phyloP scores from a whole-genome alignment of 2,888 invertebrate genomes.

The Sicus ferrugineus region DNA sequence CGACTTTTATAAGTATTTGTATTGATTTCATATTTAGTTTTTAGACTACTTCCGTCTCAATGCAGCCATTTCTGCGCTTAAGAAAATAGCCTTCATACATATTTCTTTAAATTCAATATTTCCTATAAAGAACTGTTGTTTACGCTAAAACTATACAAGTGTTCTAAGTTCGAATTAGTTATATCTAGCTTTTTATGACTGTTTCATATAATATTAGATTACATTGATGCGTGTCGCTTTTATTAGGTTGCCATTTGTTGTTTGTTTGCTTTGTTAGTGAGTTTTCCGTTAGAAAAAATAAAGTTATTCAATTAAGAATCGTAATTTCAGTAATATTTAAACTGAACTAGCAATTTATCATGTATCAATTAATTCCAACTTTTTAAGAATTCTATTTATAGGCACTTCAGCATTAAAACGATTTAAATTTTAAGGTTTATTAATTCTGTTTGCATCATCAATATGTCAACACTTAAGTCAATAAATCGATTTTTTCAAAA shows the following conservation, averaged over 20 bases:
- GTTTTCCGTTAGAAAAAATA: conserved; percentile 2
- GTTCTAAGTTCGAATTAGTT: background rate
- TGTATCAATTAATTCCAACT: background rate
- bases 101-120: conserved; percentile 19
- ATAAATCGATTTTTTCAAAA: background rate
- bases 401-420: conserved; percentile 32
- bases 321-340: background rate
- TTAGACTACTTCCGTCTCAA: conserved; percentile 5
- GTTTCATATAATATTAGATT: background rate
- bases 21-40: conserved; percentile 14
- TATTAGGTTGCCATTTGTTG: background rate
- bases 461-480: conserved; percentile 20
- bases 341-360: background rate
- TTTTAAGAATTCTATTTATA: conserved; percentile 27
- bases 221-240: too few species aligned
- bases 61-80: conserved; percentile 16
- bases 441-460: conserved; percentile 12
- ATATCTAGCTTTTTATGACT: background rate
- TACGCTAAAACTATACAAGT: conserved; percentile 10
- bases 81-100: conserved; percentile 28
- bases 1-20: conserved; percentile 1
- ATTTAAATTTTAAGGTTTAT: conserved; percentile 21
- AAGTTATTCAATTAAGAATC: too few species aligned
- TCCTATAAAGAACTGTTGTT: background rate
- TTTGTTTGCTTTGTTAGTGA: background rate